These are phyloP conservation scores for Holocentrus rufus DNA, from an alignment of 2,797 vertebrate genomes.

Conservation along the genomic window DNA sequence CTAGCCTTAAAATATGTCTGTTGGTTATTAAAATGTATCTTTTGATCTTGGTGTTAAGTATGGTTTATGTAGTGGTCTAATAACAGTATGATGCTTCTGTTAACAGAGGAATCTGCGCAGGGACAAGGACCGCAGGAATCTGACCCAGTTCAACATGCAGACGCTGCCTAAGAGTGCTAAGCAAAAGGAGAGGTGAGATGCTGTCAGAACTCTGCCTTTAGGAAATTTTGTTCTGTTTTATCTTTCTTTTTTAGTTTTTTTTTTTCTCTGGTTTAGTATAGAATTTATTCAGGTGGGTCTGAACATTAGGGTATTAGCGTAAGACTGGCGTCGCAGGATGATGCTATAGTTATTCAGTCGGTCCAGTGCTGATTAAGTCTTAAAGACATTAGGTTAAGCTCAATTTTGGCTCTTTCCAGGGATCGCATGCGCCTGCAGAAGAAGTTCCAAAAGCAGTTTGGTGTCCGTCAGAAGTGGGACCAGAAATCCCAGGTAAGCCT, in stretches of 20 bases:
- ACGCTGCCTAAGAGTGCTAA: conserved; percentile 98
- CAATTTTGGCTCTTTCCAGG: conserved; percentile 71
- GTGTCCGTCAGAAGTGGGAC: conserved; percentile 98
- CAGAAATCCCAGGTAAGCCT: conserved; percentile 94
- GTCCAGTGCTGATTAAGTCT: fast-evolving
- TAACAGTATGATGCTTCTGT: background rate
- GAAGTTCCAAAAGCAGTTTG: conserved; percentile 99
- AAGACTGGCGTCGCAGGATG: background rate
- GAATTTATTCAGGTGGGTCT: background rate
- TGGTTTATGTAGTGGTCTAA: fast-evolving
- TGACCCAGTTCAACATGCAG: conserved; percentile 98
- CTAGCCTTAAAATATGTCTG: too few species aligned
- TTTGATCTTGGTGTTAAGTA: too few species aligned
- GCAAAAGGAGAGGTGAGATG: conserved; percentile 94
- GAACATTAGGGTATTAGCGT: background rate
- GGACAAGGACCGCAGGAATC: conserved; percentile 95
- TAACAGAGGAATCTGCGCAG: conserved; percentile 93
- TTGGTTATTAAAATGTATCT: too few species aligned
- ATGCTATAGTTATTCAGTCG: too few species aligned
- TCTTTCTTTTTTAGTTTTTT: too few species aligned
- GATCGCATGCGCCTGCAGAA: conserved; percentile 97
- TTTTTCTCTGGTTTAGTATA: background rate
- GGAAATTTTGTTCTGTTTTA: background rate
- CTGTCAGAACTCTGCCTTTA: too few species aligned
- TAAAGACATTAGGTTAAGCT: background rate